phyloP scores from a whole-genome alignment of 2,797 vertebrate genomes.

The Etheostoma perlongum region DNA sequence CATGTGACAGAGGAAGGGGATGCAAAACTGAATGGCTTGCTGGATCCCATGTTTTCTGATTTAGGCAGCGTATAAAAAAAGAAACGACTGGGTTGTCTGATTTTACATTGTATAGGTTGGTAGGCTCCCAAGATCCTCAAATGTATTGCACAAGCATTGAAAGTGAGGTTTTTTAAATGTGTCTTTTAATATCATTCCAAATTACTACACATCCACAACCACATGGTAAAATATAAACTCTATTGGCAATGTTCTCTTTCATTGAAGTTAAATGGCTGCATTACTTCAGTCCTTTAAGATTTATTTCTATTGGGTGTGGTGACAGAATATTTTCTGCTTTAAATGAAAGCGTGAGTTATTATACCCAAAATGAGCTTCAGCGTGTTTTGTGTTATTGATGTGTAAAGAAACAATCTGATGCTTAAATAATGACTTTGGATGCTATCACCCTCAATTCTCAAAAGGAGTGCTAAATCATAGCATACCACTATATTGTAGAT shows the following conservation, averaged over 20 bases:
- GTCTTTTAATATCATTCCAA: not conserved
- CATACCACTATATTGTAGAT: constrained; percentile 18
- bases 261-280: not conserved
- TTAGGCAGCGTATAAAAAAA: too few relatives aligned
- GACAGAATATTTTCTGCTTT: not conserved
- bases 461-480: constrained; percentile 35
- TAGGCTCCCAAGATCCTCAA: too few relatives aligned
- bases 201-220: not conserved
- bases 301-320: not conserved
- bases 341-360: constrained; percentile 19
- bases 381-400: constrained; percentile 21
- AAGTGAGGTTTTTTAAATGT: too few relatives aligned
- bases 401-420: constrained; percentile 29
- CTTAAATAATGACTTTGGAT: constrained; percentile 33
- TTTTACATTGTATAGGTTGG: too few relatives aligned
- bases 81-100: too few relatives aligned
- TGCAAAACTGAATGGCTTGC: too few relatives aligned
- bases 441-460: constrained; percentile 25
- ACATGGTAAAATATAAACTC: not conserved
- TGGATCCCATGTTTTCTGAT: too few relatives aligned
- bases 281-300: not conserved
- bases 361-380: constrained; percentile 26
- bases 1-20: too few relatives aligned
- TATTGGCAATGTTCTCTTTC: not conserved
- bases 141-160: too few relatives aligned